Percentiles rank a stretch among this genome's conserved stretches.
These are phyloP conservation scores for Paratrypauchen microcephalus DNA, from an alignment of 2,797 vertebrate species.

Conservation along the genomic window DNA sequence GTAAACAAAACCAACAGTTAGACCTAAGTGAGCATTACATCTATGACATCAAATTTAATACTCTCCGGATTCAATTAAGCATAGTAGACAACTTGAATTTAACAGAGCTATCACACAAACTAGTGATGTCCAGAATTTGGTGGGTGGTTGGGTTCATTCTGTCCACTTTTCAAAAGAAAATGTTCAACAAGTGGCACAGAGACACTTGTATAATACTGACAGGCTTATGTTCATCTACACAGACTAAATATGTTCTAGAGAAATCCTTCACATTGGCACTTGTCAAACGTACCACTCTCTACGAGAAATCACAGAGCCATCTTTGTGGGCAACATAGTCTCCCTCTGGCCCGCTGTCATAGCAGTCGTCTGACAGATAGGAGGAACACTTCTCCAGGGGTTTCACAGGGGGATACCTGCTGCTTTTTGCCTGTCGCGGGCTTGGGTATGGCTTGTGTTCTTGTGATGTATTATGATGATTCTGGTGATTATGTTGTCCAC, in stretches of 20 bases:
- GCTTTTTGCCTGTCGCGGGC: slow-evolving; percentile 61
- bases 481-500: slow-evolving; percentile 52
- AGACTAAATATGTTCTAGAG: slow-evolving; percentile 34
- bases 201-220: slow-evolving; percentile 31
- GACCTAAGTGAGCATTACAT: slow-evolving; percentile 18
- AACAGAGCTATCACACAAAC: slow-evolving; percentile 49
- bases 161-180: slow-evolving; percentile 36
- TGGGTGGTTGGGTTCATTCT: slow-evolving; percentile 41
- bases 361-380: slow-evolving; percentile 86
- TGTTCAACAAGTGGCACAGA: slow-evolving; percentile 44
- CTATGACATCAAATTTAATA: slow-evolving; percentile 14
- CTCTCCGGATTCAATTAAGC: slow-evolving; percentile 30
- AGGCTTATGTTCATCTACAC: slow-evolving; percentile 30
- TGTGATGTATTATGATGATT: slow-evolving; percentile 14
- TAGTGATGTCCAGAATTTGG: slow-evolving; percentile 15
- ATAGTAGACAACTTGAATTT: slow-evolving; percentile 39
- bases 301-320: slow-evolving; percentile 97
- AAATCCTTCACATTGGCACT: slow-evolving; percentile 29
- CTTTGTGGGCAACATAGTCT: slow-evolving; percentile 95
- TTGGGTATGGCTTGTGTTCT: slow-evolving; percentile 67
- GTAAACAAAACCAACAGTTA: slow-evolving; percentile 18
- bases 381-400: slow-evolving; percentile 77
- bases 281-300: slow-evolving; percentile 95
- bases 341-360: slow-evolving; percentile 88
- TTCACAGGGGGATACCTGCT: slow-evolving; percentile 63